phyloP scores from a whole-genome alignment of 1,140 invertebrate species.

The Drosophila yakuba region DNA sequence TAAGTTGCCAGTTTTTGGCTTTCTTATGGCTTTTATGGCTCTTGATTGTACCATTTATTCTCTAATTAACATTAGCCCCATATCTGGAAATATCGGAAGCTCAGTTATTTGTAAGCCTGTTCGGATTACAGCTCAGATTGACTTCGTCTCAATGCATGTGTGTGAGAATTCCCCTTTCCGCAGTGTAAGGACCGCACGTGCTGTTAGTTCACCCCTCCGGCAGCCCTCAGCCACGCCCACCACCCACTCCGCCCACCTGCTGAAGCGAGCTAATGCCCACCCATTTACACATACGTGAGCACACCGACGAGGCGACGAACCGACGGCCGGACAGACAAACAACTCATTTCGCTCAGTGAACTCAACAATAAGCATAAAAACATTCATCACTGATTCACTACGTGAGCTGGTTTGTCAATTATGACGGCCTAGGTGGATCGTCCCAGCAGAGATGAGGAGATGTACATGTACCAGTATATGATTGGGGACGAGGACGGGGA shows the following conservation, averaged over 20 bases:
- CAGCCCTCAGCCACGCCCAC: background rate
- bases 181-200: constrained; percentile 21
- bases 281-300: constrained; percentile 49
- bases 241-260: background rate
- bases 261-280: constrained; percentile 33
- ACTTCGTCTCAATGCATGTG: constrained; percentile 5
- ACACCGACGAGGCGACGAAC: constrained; percentile 1
- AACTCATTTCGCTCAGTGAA: constrained; percentile 82
- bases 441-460: constrained; percentile 13
- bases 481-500: too few species aligned
- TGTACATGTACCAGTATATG: background rate
- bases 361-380: constrained; percentile 83
- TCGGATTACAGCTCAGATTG: constrained; percentile 8
- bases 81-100: background rate
- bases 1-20: too few species aligned
- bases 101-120: background rate
- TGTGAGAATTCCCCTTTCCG: background rate
- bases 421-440: constrained; percentile 56
- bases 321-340: constrained; percentile 58
- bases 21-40: background rate
- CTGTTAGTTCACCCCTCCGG: background rate
- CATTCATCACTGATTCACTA: constrained; percentile 82
- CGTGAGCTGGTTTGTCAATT: constrained; percentile 77
- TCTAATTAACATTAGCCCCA: background rate
- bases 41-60: background rate